Base-by-base conservation (phyloP, 2,888 invertebrate species). In the Timema podura region DNA sequence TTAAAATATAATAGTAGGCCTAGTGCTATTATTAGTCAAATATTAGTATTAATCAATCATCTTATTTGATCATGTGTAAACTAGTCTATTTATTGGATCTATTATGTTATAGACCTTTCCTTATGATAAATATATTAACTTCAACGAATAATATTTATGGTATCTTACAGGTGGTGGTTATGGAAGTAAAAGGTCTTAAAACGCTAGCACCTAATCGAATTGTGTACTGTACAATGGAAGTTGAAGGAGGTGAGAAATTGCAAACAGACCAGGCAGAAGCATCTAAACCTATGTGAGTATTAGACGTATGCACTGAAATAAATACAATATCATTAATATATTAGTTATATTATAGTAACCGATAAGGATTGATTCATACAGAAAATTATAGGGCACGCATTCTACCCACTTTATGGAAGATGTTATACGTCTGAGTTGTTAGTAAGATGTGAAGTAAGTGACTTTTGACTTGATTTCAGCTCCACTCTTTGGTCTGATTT, bases 181-280 rank as follows among this genome's bases (percentile, higher is more conserved):
- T 98, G 94, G 98, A 99, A 85, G 98, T 99, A 69, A 96, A 98
- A 83, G 97, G 97, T 76, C 86, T 99, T 75, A 98, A 98, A 84
- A 96, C 96, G 69, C 85, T 99, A 79, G 92, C 97, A 74, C 93
- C 96, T 49, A 98, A 97, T 86, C 90, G 98, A 79, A 98, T 99
- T 81, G 98, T 99, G 67, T 99, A 99, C 84, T 99, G 99, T 83
- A 99, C 98, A 44, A 99, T 99, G 99, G 99, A 99, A 84, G 97
- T 99, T 51, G 99, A 99, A 83, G 98, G 96, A 73, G 97, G 98
- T 64, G 97, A 98, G 80, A 99, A 99, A 82, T 86, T 99, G 73
- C 98, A 99, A 84, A 99, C 99, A 3, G 99, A 98, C 83, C 98
- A 98, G 83, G 98, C 98, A 0, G 98, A 99, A 84, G 98, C 98